phyloP scores from a whole-genome alignment of 2,113 vertebrate species.

The Nothobranchius furzeri region DNA sequence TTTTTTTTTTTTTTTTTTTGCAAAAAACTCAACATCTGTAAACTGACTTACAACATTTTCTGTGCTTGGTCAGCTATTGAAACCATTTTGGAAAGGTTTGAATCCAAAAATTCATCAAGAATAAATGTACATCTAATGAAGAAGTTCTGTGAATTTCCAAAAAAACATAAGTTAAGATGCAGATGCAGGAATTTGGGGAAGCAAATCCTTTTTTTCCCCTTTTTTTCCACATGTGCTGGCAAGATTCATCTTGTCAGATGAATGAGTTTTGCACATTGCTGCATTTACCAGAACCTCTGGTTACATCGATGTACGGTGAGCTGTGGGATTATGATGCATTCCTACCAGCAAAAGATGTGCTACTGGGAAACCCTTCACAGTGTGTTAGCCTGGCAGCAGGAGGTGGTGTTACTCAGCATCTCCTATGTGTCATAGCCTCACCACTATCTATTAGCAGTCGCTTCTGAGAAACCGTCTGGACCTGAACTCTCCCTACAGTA shows the following conservation, averaged over 20 bases:
- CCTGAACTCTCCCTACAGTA: conserved; percentile 61
- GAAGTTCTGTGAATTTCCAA: too few relatives aligned
- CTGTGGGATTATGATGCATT: conserved; percentile 43
- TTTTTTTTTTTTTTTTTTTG: too few relatives aligned
- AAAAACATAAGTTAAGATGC: too few relatives aligned
- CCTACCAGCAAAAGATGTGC: conserved; percentile 17
- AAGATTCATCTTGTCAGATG: neutral
- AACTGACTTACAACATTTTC: too few relatives aligned
- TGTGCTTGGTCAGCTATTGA: too few relatives aligned
- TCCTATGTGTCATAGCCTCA: conserved; percentile 62
- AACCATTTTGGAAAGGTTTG: too few relatives aligned
- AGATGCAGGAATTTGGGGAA: neutral
- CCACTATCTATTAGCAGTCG: conserved; percentile 31
- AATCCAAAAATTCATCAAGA: too few relatives aligned
- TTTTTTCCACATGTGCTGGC: too few relatives aligned
- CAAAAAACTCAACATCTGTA: too few relatives aligned
- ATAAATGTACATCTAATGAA: too few relatives aligned
- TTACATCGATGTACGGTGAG: conserved; percentile 4
- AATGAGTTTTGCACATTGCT: neutral
- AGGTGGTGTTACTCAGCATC: conserved; percentile 72
- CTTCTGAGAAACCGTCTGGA: conserved; percentile 75
- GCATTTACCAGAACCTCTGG: conserved; percentile 17
- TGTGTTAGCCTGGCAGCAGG: conserved; percentile 64
- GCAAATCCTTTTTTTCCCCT: neutral
- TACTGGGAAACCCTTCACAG: conserved; percentile 59